Evolutionary conservation across 2,888 invertebrate genomes (phyloP), one percentile per base, ranked within the genome.

Genomic region (Platypus cylindrus): DNA sequence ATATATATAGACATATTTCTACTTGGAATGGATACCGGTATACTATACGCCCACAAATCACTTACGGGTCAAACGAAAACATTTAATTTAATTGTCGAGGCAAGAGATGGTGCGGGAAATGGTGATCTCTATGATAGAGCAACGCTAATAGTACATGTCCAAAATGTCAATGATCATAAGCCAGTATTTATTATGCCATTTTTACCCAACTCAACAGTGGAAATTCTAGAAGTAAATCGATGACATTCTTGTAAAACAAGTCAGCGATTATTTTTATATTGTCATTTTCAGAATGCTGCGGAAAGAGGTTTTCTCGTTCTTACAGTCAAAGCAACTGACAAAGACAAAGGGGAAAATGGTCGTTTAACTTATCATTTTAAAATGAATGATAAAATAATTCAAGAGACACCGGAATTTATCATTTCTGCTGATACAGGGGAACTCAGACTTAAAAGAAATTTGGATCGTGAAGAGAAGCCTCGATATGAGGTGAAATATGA

Each of bases 341-440:
- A 75, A 45, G 90, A 91, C 54, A 67, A 71, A 0, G 87, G 86
- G 1, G 80, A 82, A 45, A 89, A 86, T 58, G 90, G 90, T 1
- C 68, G 76, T 33, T 70, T 91, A 0, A 80, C 82, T 2, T 93
- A 91, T 62, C 83, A 79, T 56, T 64, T 87, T 39, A 84, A 84
- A 62, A 74, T 81, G 24, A 73, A 75, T 45, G 55, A 45, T 2
- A 46, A 50, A 30, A 80, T 84, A 48, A 73, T 80, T 0, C 79
- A 78, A 41, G 79, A 82, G 56, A 90, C 89, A 0, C 69, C 73
- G 7, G 84, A 89, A 56, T 93, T 93, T 59, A 69, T 68, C 17
- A 80, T 93, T 22, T 74, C 90, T 57, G 65, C 68, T 26, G 72
- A 75, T 34, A 78, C 78, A 0, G 91, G 93, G 0, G 86, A 90